Percentiles rank a stretch among this genome's conserved stretches.
Evolutionary conservation across 2,113 vertebrate genomes (phyloP).

Genomic region (Neotoma lepida): DNA sequence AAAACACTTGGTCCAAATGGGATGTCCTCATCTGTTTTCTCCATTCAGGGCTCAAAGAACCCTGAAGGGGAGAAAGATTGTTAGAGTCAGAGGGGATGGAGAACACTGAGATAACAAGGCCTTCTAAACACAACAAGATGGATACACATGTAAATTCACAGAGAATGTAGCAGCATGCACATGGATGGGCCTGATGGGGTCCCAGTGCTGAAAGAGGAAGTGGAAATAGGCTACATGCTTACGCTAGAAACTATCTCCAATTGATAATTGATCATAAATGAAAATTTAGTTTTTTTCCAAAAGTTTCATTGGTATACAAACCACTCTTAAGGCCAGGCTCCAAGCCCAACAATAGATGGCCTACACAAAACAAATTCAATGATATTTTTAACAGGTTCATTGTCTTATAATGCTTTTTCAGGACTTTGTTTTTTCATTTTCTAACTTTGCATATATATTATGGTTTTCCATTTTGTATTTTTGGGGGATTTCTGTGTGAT

Average conservation of each 20-base stretch:
- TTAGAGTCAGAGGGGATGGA: background rate
- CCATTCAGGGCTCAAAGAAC: background rate
- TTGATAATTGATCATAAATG: background rate
- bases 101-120: background rate
- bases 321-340: background rate
- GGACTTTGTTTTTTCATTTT: background rate
- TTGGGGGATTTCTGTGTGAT: background rate
- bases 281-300: background rate
- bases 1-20: background rate
- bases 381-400: background rate
- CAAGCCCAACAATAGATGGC: background rate
- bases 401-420: background rate
- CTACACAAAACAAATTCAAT: background rate
- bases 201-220: background rate
- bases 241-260: background rate
- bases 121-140: background rate
- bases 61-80: background rate
- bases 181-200: background rate
- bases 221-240: background rate
- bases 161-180: background rate
- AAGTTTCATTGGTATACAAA: background rate
- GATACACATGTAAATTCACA: background rate
- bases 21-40: background rate
- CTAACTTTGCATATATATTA: background rate
- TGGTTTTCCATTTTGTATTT: background rate